Evolutionary conservation across 2,797 vertebrate genomes (phyloP).

Genomic region (Cetoscarus ocellatus): DNA sequence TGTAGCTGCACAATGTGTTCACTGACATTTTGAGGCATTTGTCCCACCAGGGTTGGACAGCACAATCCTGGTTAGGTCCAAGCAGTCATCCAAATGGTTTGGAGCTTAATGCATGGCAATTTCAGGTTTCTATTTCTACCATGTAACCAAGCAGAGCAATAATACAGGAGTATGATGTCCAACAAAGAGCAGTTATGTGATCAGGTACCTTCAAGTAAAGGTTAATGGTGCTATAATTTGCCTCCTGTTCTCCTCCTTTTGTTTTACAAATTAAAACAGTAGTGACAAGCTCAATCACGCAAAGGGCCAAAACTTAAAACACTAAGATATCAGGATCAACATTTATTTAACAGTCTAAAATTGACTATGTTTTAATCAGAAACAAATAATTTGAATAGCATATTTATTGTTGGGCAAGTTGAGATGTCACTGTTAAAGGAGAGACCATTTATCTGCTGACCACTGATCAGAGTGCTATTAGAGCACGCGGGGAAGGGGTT

Average conservation of each 20-base stretch:
- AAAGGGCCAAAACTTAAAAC: too few species aligned
- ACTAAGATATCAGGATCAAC: too few species aligned
- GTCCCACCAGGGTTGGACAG: slow-evolving; percentile 45
- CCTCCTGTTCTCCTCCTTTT: slow-evolving; percentile 18
- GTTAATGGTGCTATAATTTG: slow-evolving; percentile 31
- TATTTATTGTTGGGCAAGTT: too few species aligned
- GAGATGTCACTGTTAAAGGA: too few species aligned
- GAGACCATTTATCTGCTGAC: too few species aligned
- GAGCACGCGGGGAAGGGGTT: too few species aligned
- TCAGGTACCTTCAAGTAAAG: slow-evolving; percentile 31
- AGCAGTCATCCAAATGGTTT: slow-evolving; percentile 53
- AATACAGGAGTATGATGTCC: slow-evolving; percentile 33
- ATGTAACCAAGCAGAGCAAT: slow-evolving; percentile 29
- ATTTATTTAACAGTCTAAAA: too few species aligned
- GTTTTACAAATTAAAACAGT: not conserved
- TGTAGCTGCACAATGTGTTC: slow-evolving; percentile 42
- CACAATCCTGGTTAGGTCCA: slow-evolving; percentile 45
- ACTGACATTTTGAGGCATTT: slow-evolving; percentile 65
- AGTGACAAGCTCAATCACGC: too few species aligned
- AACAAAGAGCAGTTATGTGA: slow-evolving; percentile 34
- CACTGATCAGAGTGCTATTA: too few species aligned
- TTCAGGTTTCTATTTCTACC: slow-evolving; percentile 62
- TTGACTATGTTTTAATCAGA: too few species aligned
- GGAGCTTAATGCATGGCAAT: slow-evolving; percentile 40
- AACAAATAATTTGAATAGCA: too few species aligned